A percentile compares a stretch with the other conserved stretches of the same genome.
Evolutionary conservation across 2,797 vertebrate genomes (phyloP).

Genomic region (Rhinoraja longicauda): DNA sequence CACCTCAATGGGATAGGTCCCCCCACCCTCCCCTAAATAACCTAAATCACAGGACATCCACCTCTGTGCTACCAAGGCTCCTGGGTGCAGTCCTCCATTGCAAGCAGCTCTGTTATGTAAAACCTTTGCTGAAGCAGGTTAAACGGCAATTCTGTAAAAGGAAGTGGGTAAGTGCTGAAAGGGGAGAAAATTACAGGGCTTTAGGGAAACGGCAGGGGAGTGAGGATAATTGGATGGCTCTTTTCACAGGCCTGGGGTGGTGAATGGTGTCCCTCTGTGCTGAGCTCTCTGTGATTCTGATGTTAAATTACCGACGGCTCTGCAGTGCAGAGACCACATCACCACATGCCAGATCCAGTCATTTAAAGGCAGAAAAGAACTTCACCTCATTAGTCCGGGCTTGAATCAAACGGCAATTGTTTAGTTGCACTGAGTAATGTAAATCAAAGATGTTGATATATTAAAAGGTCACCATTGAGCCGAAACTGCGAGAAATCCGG

Average conservation of each 20-base stretch:
- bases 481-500: not conserved
- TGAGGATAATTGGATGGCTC: not conserved
- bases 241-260: not conserved
- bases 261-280: not conserved
- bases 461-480: not conserved
- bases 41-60: too few species aligned
- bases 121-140: not conserved
- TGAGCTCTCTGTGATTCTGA: not conserved
- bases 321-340: not conserved
- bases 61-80: too few species aligned
- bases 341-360: not conserved
- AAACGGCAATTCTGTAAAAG: not conserved
- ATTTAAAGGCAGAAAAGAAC: not conserved
- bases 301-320: not conserved
- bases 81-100: not conserved
- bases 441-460: not conserved
- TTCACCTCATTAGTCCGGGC: not conserved
- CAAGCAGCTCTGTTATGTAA: not conserved
- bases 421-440: not conserved
- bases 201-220: not conserved
- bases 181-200: not conserved
- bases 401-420: not conserved
- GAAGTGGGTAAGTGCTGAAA: not conserved
- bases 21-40: too few species aligned
- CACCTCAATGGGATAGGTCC: too few species aligned